Evolutionary conservation across 2,113 vertebrate genomes (phyloP), one percentile per base, ranked within the genome.

Genomic region (Saccopteryx leptura): DNA sequence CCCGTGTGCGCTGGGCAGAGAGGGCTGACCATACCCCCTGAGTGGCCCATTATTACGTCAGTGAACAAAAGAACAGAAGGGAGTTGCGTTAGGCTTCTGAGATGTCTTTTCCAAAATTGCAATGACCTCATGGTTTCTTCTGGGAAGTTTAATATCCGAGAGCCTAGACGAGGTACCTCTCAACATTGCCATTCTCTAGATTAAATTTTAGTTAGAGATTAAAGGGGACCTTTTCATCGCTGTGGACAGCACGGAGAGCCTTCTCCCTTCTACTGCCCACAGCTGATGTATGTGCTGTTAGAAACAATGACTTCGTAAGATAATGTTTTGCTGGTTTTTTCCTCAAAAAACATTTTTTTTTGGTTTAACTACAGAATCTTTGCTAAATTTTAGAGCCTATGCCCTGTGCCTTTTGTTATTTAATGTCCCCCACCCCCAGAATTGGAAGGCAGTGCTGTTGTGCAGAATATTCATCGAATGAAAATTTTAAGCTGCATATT

Each of bases 401-500:
- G 31, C 15, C 56, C 78, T 66, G 4, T 69, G 0, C 56, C 78
- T 95, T 92, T 93, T 65, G 9, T 33, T 66, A 65, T 76, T 91
- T 76, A 68, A 26, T 21, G 28, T 33, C 28, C 33, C 39, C 39
- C 79, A 3, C 17, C 17, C 17, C 9, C 5, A 26, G 28, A 85
- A 82, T 31, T 88, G 24, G 9, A 68, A 97, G 79, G 58, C 11
- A 95, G n/a, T 69, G 4, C 61, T 79, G 7, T 90, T 90, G 94
- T 88, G 23, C 15, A 89, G 95, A 96, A 80, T 80, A 66, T 68
- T 46, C 28, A 75, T 82, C 96, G 88, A 86, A 68, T 86, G 63
- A 94, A 52, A 96, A 93, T 90, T 94, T 90, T 93, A 96, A 92
- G 33, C 24, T 74, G 9, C 56, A 72, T 95, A 66, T 91, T 95